Evolutionary conservation across 2,888 invertebrate genomes (phyloP).

Genomic region (Hartigia nigra): DNA sequence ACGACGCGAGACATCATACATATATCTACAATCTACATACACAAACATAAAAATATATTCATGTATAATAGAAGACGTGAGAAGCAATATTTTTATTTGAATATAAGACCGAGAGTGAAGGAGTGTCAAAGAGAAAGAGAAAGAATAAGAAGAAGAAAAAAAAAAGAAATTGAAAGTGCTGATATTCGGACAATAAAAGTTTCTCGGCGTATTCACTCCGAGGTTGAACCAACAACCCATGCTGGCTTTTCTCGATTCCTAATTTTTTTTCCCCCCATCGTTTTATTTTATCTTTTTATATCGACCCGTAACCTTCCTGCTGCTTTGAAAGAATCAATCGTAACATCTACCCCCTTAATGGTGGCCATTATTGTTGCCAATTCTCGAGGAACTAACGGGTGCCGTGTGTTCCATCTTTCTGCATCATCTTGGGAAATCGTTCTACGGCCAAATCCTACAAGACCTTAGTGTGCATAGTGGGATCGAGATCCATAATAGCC

Average conservation of each 20-base stretch:
- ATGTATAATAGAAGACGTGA: not conserved
- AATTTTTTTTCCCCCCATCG: conserved; percentile 13
- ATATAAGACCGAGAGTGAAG: not conserved
- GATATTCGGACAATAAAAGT: not conserved
- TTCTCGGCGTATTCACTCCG: not conserved
- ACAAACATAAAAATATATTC: not conserved
- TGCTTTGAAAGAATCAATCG: conserved; percentile 6
- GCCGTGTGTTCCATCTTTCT: not conserved
- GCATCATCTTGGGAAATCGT: not conserved
- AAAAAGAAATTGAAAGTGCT: not conserved
- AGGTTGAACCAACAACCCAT: not conserved
- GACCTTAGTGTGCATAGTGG: not conserved
- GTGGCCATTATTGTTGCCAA: not conserved
- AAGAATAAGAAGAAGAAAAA: conserved; percentile 8
- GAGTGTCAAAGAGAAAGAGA: conserved; percentile 18
- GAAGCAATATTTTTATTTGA: conserved; percentile 8
- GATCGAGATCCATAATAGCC: not conserved
- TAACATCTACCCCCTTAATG: not conserved
- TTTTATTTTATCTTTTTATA: conserved; percentile 8
- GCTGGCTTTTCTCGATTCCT: conserved; percentile 17
- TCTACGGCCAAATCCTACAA: not conserved
- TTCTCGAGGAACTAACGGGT: not conserved
- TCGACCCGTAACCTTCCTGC: conserved; percentile 13
- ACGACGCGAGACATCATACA: not conserved
- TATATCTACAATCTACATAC: not conserved